Base-by-base conservation (phyloP, 2,113 vertebrate species). In the Cariama cristata region DNA sequence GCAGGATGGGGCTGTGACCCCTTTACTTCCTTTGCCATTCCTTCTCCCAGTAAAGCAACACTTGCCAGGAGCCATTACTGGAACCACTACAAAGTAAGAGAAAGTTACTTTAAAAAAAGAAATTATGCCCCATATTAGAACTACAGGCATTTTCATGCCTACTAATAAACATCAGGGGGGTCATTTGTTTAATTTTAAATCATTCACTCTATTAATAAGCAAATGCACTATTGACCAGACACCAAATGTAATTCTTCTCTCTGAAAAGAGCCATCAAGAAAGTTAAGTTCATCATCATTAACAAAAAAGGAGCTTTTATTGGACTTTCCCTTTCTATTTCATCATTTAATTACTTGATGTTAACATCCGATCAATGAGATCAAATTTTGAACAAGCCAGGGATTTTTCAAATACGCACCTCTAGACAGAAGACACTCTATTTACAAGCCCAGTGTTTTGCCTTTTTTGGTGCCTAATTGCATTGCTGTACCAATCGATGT, bases 231-330 rank as follows among this genome's bases (percentile, higher is more conserved):
- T 96, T 96, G 95, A 97, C 47, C 55, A 71, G 73, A 89, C 42
- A 92, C 55, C 55, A 92, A 81, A 88, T 50, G 15, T 45, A 92
- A 86, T 92, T 79, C 80, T 93, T 94, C 77, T 90, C 35, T 74
- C 77, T 73, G 81, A 93, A 97, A 94, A 97, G 27, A 68, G 73
- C 63, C 80, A 76, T 44, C 2, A 3, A 91, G 58, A 79, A 82
- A 68, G 64, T 72, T 87, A 94, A 91, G 92, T 95, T 97, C 93
- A 96, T 97, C 96, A 95, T 95, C 77, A 90, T 90, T 90, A 96
- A 91, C 88, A 86, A 88, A 97, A 97, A 95, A 62, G 62, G 68
- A 96, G 69, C 67, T 97, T 97, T 97, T 94, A 97, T 95, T 95
- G 96, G 96, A 91, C 93, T 94, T 94, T 67, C 62, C 88, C n/a